Base-by-base conservation (phyloP, 2,888 invertebrate species). In the Drosophila borborema region DNA sequence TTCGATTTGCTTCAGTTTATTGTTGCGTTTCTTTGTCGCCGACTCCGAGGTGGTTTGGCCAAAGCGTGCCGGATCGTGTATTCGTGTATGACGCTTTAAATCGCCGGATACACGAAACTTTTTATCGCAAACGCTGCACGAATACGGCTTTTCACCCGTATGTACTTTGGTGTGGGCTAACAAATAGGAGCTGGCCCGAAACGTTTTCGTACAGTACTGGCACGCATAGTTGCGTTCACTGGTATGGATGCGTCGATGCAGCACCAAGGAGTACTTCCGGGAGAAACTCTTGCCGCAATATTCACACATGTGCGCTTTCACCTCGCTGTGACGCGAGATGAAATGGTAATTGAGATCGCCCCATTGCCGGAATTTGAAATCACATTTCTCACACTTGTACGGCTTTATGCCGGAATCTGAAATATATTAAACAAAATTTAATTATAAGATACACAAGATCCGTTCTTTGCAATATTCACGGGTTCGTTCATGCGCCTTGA, bases 211-310 rank as follows among this genome's bases (percentile, higher is more conserved):
- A 91, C 98, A 98, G 91, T 95, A 96, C 80, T 97, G 97, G 91
- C 98, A 98, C 82, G 96, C 95, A 93, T 97, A 98, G 93, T 97
- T 97, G 61, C 96, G 94, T 91, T 98, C 98, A 12, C 97, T 97
- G 0, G 97, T 97, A 92, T 97, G 97, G 55, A 97, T 97, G 62
- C 97, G 94, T 0, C 97, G 94, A 92, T 98, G 98, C 0, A 98
- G 95, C 59, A 96, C 97, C 56, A 98, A 93, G 1, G 97, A 97
- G 92, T 98, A 98, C 85, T 97, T 90, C 3, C 98, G 94, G 0
- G 97, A 97, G 93, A 98, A 98, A 90, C 97, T 96, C 91, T 98
- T 98, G 63, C 96, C 96, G 91, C 98, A 98, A 91, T 96, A 98
- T 90, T 97, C 97, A 91, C 98, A 98, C 90, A 97, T 97, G 92